Conservation (phyloP, 2,797 vertebrate genomes). For the Phaenicophaeus curvirostris region DNA sequence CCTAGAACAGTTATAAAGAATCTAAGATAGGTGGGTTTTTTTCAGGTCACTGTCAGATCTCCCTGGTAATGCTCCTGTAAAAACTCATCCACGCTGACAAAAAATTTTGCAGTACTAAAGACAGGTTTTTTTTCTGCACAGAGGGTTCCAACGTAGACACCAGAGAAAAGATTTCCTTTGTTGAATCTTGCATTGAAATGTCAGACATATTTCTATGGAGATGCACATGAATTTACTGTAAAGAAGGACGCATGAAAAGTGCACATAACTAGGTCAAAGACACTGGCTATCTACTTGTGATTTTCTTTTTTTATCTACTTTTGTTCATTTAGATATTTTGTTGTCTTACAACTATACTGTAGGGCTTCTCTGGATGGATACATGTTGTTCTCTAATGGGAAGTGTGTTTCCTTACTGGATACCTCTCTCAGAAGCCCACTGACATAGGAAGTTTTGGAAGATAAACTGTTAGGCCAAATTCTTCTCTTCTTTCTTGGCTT, state of each 20-base stretch:
- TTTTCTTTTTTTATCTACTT: background rate
- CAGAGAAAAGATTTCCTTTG: background rate
- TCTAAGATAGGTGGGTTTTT: background rate
- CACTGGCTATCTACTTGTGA: background rate
- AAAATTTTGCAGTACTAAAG: background rate
- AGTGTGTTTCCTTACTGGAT: background rate
- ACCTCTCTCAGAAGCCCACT: background rate
- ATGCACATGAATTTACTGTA: background rate
- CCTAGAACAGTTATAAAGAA: background rate
- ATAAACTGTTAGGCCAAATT: background rate
- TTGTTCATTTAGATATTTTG: background rate
- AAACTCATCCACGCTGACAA: background rate
- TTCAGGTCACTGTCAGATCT: background rate
- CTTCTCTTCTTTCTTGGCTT: slow-evolving; percentile 4
- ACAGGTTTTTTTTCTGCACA: background rate
- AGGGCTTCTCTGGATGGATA: background rate
- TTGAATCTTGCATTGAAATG: background rate
- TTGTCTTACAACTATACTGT: background rate
- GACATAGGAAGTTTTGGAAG: background rate
- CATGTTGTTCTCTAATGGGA: background rate
- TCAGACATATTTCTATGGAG: background rate
- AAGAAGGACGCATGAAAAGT: background rate
- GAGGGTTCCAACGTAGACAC: background rate
- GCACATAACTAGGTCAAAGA: background rate
- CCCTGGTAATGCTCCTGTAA: background rate